Evolutionary conservation across 1,140 invertebrate species (phyloP), one percentile per base, ranked within the genome.

Genomic region (Episyrphus balteatus): DNA sequence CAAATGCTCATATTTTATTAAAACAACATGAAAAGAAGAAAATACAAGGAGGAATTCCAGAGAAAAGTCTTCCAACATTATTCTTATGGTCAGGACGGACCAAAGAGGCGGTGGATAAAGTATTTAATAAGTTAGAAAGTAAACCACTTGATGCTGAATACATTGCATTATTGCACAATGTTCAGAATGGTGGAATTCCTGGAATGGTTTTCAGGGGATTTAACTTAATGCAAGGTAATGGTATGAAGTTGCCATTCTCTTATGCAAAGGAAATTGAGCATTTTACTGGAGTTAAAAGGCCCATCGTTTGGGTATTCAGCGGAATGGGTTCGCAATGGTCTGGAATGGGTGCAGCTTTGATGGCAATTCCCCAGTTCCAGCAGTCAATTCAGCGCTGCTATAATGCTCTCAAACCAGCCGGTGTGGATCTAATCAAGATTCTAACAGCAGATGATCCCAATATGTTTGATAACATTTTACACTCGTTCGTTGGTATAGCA

Each of bases 261-360:
- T 69, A 2, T 26, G 54, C 67, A 0, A 65, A 66, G 31, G 69
- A 74, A 17, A 62, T 41, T 18, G 62, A 75, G 43, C 73, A 76
- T 58, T 79, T 72, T 62, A 59, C 70, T 0, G 77, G 73, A 1
- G 68, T 73, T 13, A 72, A 70, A 46, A 63, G 41, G 15, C 84
- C 85, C n/a, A 69, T 93, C 0, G 91, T 85, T 79, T 88, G 84
- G 64, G 77, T 92, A 15, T 93, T 89, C 70, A 82, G 87, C 47
- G 88, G 88, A 42, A 88, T 92, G 83, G 87, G 87, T 13, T 81
- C 81, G 6, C 86, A 92, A 58, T 92, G 88, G 87, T 58, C 75
- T 26, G 8, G 82, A 36, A 89, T 92, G 86, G 86, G 80, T 33
- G 70, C 73, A 34, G 64, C 69, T 30, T 41, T 41, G 17, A 65